phyloP scores from a whole-genome alignment of 2,797 vertebrate species.

The Chrysocyon brachyurus region DNA sequence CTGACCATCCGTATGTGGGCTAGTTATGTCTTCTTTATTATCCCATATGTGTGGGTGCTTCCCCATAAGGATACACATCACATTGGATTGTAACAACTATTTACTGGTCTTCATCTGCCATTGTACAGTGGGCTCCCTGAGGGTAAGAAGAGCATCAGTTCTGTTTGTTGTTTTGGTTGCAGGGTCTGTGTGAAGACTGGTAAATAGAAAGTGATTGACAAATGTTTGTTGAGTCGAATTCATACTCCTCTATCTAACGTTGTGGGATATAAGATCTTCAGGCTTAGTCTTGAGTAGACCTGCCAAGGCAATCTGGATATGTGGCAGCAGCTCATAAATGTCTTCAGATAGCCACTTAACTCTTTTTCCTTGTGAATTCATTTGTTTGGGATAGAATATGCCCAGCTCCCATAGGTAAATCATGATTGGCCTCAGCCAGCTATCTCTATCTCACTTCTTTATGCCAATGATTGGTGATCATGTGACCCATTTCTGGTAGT shows the following conservation, averaged over 20 bases:
- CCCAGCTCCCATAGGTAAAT: background rate
- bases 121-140: background rate
- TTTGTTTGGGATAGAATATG: background rate
- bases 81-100: background rate
- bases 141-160: background rate
- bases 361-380: background rate
- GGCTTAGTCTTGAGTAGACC: background rate
- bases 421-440: background rate
- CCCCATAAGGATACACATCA: background rate
- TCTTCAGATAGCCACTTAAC: background rate
- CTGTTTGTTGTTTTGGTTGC: constrained; percentile 5
- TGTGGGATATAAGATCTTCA: background rate
- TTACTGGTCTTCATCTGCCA: background rate
- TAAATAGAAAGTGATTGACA: constrained; percentile 11
- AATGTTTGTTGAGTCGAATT: background rate
- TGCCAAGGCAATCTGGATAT: background rate
- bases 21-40: background rate
- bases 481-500: background rate
- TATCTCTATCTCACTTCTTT: background rate
- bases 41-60: background rate
- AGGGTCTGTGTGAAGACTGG: background rate
- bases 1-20: background rate
- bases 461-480: background rate
- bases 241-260: background rate
- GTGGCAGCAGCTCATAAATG: background rate